Evolutionary conservation across 2,113 vertebrate species (phyloP).

Genomic region (Geococcyx californianus): DNA sequence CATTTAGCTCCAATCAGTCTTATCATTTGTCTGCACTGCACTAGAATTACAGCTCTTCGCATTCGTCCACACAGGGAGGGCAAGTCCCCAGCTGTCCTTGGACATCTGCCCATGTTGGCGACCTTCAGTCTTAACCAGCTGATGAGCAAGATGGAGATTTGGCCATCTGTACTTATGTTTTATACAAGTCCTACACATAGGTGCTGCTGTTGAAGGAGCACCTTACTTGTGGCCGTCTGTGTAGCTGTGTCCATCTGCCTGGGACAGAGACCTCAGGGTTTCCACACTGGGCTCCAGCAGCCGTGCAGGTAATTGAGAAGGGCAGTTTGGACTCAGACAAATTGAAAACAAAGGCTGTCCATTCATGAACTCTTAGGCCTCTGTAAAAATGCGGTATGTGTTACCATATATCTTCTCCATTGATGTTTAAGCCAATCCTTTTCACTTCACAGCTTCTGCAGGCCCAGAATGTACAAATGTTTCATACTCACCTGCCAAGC

Average conservation of each 20-base stretch:
- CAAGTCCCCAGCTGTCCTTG: neutral
- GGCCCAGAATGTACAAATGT: neutral
- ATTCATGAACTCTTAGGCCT: neutral
- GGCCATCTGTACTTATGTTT: no score
- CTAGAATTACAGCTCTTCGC: neutral
- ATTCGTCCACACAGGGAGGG: neutral
- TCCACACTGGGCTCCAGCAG: no score
- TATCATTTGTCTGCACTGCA: accelerated
- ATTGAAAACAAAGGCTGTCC: neutral
- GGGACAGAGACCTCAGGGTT: no score
- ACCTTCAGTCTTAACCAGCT: no score
- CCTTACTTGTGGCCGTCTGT: no score
- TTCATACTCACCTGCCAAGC: constrained; percentile 81
- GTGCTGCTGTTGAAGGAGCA: no score
- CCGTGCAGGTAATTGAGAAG: neutral
- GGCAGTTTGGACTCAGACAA: neutral
- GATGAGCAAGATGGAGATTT: no score
- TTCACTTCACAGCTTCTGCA: neutral
- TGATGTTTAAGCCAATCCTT: neutral
- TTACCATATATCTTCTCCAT: neutral
- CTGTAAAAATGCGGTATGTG: neutral
- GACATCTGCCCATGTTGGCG: neutral
- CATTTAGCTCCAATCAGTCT: neutral
- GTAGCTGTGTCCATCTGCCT: no score
- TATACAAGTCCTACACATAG: no score